Evolutionary conservation across 2,797 vertebrate genomes (phyloP).

Genomic region (Tympanoctomys barrerae): DNA sequence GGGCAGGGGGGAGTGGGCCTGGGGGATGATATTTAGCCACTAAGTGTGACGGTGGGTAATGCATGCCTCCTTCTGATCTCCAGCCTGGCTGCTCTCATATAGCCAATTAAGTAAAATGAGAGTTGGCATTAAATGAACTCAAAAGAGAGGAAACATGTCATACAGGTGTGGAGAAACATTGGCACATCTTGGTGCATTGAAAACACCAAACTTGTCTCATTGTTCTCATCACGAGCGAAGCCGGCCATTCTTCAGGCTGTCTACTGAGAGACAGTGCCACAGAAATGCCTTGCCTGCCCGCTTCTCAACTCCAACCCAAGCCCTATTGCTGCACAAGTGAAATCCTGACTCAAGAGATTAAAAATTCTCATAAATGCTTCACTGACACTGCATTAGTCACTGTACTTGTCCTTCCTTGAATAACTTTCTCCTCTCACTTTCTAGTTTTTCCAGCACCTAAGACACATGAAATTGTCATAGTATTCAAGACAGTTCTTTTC

Average conservation of each 20-base stretch:
- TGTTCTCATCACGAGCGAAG: neutral
- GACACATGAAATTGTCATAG: conserved; percentile 46
- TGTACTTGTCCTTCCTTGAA: neutral
- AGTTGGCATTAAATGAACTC: neutral
- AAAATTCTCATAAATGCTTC: neutral
- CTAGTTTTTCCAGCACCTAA: conserved; percentile 31
- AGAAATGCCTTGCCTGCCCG: accelerated
- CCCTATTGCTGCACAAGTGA: neutral
- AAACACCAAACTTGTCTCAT: neutral
- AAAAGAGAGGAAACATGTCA: neutral
- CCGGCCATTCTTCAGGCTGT: neutral
- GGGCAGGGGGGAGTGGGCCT: accelerated
- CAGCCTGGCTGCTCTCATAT: neutral
- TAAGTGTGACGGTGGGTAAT: neutral
- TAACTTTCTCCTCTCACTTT: neutral
- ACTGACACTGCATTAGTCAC: neutral
- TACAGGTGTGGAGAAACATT: neutral
- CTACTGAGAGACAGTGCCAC: neutral
- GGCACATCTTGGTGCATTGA: neutral
- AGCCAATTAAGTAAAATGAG: neutral
- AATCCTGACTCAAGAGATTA: conserved; percentile 19
- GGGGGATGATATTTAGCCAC: neutral
- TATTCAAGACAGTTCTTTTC: conserved; percentile 45
- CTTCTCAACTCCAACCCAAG: neutral
- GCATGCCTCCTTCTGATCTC: neutral